Percentiles rank a stretch among this genome's conserved stretches.
These are phyloP conservation scores for Acanthacorydalis orientalis DNA, from an alignment of 2,888 invertebrate species.

Conservation along the genomic window DNA sequence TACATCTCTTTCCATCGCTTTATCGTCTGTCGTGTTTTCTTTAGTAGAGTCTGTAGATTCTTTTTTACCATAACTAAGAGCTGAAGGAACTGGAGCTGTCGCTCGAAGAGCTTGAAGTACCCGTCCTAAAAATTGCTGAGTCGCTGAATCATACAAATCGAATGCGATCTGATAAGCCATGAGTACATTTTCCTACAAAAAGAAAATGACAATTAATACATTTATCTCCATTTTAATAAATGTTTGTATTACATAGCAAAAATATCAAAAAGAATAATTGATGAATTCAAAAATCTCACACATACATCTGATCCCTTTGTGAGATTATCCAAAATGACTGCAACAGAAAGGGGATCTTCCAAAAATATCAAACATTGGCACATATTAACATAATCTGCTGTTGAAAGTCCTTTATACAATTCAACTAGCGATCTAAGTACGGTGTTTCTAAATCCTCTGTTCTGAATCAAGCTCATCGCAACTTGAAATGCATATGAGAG, in stretches of 20 bases:
- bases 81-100: conserved; percentile 66
- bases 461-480: conserved; percentile 90
- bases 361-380: conserved; percentile 94
- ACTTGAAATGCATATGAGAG: conserved; percentile 91
- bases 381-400: conserved; percentile 97
- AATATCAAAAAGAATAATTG: conserved; percentile 2
- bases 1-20: conserved; percentile 35
- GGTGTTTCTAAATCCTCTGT: conserved; percentile 80
- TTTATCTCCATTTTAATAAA: neutral
- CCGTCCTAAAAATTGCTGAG: conserved; percentile 87
- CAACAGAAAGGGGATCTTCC: conserved; percentile 85
- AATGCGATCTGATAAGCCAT: conserved; percentile 99
- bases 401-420: conserved; percentile 72
- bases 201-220: neutral
- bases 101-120: conserved; percentile 68
- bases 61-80: conserved; percentile 49
- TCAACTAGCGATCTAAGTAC: conserved; percentile 79
- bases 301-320: conserved; percentile 52
- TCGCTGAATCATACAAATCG: conserved; percentile 97
- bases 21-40: conserved; percentile 23
- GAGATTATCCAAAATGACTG: conserved; percentile 80
- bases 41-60: conserved; percentile 23
- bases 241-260: neutral
- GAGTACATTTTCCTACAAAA: conserved; percentile 53
- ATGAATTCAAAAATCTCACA: neutral